A percentile compares a stretch with the other conserved stretches of the same genome.
Evolutionary conservation across 1,140 invertebrate species (phyloP).

Genomic region (Pogonognathellus flavescens): DNA sequence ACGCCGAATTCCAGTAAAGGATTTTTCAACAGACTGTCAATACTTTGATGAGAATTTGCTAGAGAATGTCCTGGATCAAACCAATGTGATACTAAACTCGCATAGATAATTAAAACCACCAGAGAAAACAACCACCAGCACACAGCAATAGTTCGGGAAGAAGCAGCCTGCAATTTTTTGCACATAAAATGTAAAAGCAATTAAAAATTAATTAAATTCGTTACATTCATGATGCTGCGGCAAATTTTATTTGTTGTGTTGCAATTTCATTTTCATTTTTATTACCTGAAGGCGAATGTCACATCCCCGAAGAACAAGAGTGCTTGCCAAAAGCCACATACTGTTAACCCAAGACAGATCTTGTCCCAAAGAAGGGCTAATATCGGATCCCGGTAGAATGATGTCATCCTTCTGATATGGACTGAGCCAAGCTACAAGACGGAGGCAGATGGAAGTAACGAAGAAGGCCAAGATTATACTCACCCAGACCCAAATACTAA

Average conservation of each 20-base stretch:
- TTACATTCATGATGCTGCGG: not conserved
- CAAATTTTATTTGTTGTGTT: not conserved
- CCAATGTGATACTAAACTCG: slow-evolving; percentile 64
- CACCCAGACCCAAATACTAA: slow-evolving; percentile 66
- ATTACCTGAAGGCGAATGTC: slow-evolving; percentile 62
- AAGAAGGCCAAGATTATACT: slow-evolving; percentile 66
- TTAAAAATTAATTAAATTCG: too few relatives aligned
- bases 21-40: slow-evolving; percentile 62
- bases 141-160: slow-evolving; percentile 65
- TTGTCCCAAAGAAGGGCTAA: slow-evolving; percentile 52
- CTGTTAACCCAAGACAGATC: slow-evolving; percentile 64
- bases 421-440: slow-evolving; percentile 65
- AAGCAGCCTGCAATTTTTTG: slow-evolving; percentile 51
- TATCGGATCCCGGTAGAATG: slow-evolving; percentile 64
- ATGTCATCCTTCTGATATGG: slow-evolving; percentile 67
- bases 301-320: slow-evolving; percentile 64
- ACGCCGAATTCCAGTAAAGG: slow-evolving; percentile 64
- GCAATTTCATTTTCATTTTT: not conserved
- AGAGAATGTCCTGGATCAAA: slow-evolving; percentile 57
- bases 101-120: slow-evolving; percentile 64
- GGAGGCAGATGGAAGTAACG: slow-evolving; percentile 63
- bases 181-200: not conserved
- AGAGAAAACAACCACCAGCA: slow-evolving; percentile 67
- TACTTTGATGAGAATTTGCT: not conserved
- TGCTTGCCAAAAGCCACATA: slow-evolving; percentile 65